Conservation (phyloP, 1,140 invertebrate species). For the Parapsyche elsis region DNA sequence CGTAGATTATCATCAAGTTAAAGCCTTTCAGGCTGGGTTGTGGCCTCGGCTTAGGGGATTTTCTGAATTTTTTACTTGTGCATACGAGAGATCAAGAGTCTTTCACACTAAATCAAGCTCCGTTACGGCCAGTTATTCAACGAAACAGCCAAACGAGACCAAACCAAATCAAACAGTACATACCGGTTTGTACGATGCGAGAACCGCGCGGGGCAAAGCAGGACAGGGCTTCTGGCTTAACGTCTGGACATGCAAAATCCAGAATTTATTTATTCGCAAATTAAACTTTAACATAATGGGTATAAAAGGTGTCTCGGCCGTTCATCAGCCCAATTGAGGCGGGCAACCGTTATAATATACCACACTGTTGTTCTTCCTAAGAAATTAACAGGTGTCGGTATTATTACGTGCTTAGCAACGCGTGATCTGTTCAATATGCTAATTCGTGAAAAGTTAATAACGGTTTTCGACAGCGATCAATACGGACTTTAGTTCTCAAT, state of each 20-base stretch:
- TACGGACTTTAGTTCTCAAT: no score
- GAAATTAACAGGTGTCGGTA: no score
- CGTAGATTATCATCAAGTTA: neutral
- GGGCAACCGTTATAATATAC: no score
- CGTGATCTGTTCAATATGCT: neutral
- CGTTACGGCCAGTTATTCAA: conserved; percentile 37
- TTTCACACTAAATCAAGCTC: conserved; percentile 27
- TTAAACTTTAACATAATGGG: neutral
- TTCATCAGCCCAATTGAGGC: no score
- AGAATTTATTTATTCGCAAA: neutral
- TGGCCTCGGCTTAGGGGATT: no score
- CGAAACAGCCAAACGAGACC: conserved; percentile 27
- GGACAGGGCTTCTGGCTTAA: conserved; percentile 18
- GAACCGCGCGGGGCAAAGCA: conserved; percentile 6
- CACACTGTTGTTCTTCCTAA: no score
- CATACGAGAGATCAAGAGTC: neutral
- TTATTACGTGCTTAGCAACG: neutral
- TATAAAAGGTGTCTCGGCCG: neutral
- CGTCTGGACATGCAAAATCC: neutral
- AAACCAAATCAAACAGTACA: conserved; percentile 46
- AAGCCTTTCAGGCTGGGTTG: no score
- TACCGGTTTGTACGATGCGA: conserved; percentile 38
- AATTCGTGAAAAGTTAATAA: neutral
- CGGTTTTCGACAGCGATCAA: neutral
- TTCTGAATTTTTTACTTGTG: neutral